Conservation (phyloP, 2,888 invertebrate species). For the Hirtodrosophila trivittata region DNA sequence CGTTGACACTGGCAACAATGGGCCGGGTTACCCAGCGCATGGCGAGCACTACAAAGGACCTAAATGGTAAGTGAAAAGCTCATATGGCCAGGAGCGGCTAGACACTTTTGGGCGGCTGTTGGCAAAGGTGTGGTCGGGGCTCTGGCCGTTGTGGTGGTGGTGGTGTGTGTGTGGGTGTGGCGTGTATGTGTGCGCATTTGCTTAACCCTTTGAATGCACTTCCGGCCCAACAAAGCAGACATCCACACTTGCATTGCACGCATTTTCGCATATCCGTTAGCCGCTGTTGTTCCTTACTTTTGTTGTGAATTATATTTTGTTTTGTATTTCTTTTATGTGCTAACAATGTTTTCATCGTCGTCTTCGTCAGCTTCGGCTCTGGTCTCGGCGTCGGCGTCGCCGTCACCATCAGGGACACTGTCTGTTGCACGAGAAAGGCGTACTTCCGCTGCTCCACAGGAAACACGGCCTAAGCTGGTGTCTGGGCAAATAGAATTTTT, state of each 20-base stretch:
- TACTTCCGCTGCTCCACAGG: slow-evolving; percentile 30
- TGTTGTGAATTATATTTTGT: slow-evolving; percentile 46
- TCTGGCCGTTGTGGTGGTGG: too few relatives aligned
- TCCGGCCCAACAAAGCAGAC: slow-evolving; percentile 66
- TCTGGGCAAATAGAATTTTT: slow-evolving; percentile 49
- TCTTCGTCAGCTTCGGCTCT: background rate
- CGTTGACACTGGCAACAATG: slow-evolving; percentile 47
- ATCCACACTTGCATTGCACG: slow-evolving; percentile 67
- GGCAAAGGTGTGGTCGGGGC: slow-evolving; percentile 13
- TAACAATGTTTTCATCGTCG: slow-evolving; percentile 43
- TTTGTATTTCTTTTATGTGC: slow-evolving; percentile 54
- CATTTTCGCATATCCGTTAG: slow-evolving; percentile 68
- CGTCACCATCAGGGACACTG: slow-evolving; percentile 20
- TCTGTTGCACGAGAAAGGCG: slow-evolving; percentile 24
- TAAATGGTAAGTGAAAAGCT: slow-evolving; percentile 80
- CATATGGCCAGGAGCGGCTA: slow-evolving; percentile 39
- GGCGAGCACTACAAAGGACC: slow-evolving; percentile 80
- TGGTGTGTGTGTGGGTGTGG: background rate
- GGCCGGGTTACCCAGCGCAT: slow-evolving; percentile 42
- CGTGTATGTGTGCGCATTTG: slow-evolving; percentile 56
- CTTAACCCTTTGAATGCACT: slow-evolving; percentile 77
- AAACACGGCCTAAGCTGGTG: slow-evolving; percentile 33
- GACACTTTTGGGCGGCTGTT: slow-evolving; percentile 24
- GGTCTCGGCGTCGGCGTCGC: slow-evolving; percentile 10
- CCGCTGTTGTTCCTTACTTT: slow-evolving; percentile 24